Base-by-base conservation (phyloP, 2,113 vertebrate genomes). In the Engystomops pustulosus region DNA sequence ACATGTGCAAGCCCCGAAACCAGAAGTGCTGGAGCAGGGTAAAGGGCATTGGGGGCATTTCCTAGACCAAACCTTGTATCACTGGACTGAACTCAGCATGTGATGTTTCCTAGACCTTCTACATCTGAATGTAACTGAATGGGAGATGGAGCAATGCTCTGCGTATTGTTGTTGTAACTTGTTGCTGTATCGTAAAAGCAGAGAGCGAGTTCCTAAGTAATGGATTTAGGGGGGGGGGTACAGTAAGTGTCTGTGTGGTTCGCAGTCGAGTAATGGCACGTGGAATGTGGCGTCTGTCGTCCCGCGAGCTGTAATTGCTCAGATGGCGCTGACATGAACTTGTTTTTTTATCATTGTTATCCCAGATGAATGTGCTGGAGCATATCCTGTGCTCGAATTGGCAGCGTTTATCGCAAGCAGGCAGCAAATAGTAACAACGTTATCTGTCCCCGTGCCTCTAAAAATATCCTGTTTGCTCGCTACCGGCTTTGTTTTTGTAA, bases 291-390 rank as follows among this genome's bases (percentile, higher is more conserved):
- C 27, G 12, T 9, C 6, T 32, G 58, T n/a, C 14, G 36, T 70
- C 18, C 36, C 17, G 15, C 20, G 36, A 7, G 41, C 38, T 27
- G 44, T 30, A 18, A 74, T 49, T 65, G 36, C 67, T 67, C 12
- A 25, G 36, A 79, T 10, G 38, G 77, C 15, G 77, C 23, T 67
- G 77, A 65, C 77, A 47, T 65, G 9, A 25, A 25, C 23, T 79
- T 79, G 58, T 44, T 58, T 32, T 58, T 32, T 79, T 79, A 47
- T 79, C 70, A 49, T 74, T 47, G 38, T 79, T 79, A 60, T 79
- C 55, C 18, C 51, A 58, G 55, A 41, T 53, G 53, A 79, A 65
- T 79, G 77, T 79, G 18, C 55, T 30, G 55, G 34, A 45, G 51
- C 55, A 17, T 18, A 62, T 79, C 49, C 55, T 79, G 55, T 47